Evolutionary conservation across 2,888 invertebrate genomes (phyloP), one percentile per base, ranked within the genome.

Genomic region (Polietes domitor): DNA sequence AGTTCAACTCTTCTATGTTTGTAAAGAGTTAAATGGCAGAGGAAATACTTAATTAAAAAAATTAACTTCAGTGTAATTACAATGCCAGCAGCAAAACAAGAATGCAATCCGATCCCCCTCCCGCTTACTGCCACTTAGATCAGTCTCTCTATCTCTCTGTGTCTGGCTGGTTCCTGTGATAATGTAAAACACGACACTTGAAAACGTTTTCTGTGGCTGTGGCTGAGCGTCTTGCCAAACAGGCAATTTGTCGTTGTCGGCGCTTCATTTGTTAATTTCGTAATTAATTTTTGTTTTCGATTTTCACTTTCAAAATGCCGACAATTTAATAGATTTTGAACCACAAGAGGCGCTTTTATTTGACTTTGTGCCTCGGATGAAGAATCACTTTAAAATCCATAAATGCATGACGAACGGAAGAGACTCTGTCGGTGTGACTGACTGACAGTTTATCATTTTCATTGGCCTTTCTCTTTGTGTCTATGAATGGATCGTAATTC

Each of bases 251-350:
- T 68, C 65, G 75, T 63, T 37, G 41, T 65, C 76, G 76, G 79
- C 77, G 53, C n/a, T 74, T 80, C 72, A 80, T 73, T 77, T 80
- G 32, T 77, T 68, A 73, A 77, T 70, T 73, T 73, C 65, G 6
- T 70, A 80, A 80, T 80, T 83, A 83, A 74, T 74, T 80, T 70
- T 72, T 73, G 72, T 72, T 63, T 74, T 72, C 68, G 72, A 68
- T 63, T 74, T 71, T 73, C 37, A 78, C 53, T 74, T 71, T 73
- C 21, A 78, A 41, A 47, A 37, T 26, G 55, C 77, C 77, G 82
- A 32, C 63, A 21, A 32, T 12, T 65, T 37, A 41, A 37, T 41
- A 41, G 65, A 28, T 58, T 58, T 58, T 26, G 26, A 58, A 53
- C n/a, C n/a, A n/a, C n/a, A 21, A 53, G 21, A 53, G 19, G 37